Evolutionary conservation across 53 echinoderm and acorn worm species (phyloP), one percentile per base, ranked within the genome.

Genomic region (Arbacia lixula): DNA sequence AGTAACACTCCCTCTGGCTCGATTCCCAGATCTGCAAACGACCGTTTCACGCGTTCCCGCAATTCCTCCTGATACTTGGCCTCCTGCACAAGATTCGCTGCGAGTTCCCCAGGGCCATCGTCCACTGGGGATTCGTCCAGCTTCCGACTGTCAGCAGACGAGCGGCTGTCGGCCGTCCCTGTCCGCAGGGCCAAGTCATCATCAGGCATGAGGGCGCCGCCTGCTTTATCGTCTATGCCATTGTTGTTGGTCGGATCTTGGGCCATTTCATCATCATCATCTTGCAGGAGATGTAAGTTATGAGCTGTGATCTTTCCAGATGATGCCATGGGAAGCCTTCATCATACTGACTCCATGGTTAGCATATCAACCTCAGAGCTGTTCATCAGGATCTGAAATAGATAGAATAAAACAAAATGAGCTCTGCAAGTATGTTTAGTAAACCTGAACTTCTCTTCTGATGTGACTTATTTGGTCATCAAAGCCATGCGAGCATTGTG

Each of bases 11-110:
- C 93, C 30, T 96, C 91, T 6, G 96, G 89, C 52, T 96, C 87
- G 66, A 96, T 92, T 24, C 98, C 92, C 22, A 98, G 85, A 46
- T 98, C 94, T 4, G 88, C 92, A 63, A 94, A 94, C 17, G 98
- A 98, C 63, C 71, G 71, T 53, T 85, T 78, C 26, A 98, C 88
- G 39, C 98, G 66, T 49, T 94, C 92, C 60, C 87, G 92, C 42
- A 98, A 56, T 20, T 94, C 98, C 43, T 88, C 85, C 83, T 98
- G 98, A 69, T 98, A 98, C 29, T 78, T 85, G 35, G 85, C 81
- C 81, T 98, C 98, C 35, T 85, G 85, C 11, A 56, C 86, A 9
- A 95, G 66, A 52, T 57, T 89, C 11, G 66, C 92, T 10, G 71
- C 46, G 17, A 87, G 72, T 14, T 90, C 76, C 36, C 75, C 55